A percentile compares a stretch with the other conserved stretches of the same genome.
Conservation (phyloP, 2,888 invertebrate species). For the Oegoconia quadripuncta region DNA sequence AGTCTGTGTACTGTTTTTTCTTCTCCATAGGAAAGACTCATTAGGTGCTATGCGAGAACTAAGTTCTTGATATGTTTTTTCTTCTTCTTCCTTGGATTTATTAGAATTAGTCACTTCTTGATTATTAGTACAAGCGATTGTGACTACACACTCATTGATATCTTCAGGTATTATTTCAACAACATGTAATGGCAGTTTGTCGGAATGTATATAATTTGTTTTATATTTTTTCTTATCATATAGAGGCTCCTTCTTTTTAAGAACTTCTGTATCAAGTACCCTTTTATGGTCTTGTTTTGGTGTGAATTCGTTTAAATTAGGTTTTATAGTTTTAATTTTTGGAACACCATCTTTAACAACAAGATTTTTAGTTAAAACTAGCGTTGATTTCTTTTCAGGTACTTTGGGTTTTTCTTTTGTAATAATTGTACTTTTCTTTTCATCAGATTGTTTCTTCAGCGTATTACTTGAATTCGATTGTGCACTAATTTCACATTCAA, state of each 20-base stretch:
- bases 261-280: constrained; percentile 25
- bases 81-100: constrained; percentile 25
- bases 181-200: constrained; percentile 60
- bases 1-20: constrained; percentile 64
- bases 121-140: constrained; percentile 19
- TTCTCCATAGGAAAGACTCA: constrained; percentile 82
- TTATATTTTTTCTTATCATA: constrained; percentile 68
- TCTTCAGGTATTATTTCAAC: constrained; percentile 75
- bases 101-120: constrained; percentile 12
- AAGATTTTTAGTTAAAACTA: constrained; percentile 74
- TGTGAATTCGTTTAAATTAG: constrained; percentile 32
- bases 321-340: constrained; percentile 71
- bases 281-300: constrained; percentile 31
- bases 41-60: constrained; percentile 77
- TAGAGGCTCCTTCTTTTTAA: constrained; percentile 55
- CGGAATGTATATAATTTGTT: constrained; percentile 69
- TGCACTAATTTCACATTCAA: constrained; percentile 69
- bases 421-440: constrained; percentile 41
- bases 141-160: constrained; percentile 38
- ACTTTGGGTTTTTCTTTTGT: constrained; percentile 78
- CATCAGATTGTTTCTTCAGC: constrained; percentile 61
- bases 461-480: constrained; percentile 47
- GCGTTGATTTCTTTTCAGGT: constrained; percentile 79
- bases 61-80: constrained; percentile 45
- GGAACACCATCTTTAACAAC: constrained; percentile 74